Base-by-base conservation (phyloP, 1,140 invertebrate species). In the Habropoda laboriosa region DNA sequence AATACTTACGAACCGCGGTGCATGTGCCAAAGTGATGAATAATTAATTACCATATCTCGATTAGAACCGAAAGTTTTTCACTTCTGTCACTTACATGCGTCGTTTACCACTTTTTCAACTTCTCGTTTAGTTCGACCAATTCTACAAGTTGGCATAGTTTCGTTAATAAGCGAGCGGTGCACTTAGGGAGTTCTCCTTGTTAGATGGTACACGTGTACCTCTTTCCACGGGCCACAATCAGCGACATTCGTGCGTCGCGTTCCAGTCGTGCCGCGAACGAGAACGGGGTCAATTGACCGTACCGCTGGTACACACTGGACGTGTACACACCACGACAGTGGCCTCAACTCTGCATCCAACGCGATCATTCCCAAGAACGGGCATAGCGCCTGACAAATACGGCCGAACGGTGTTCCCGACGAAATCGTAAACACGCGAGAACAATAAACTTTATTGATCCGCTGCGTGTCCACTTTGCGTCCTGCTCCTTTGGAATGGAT, bases 261-360 rank as follows among this genome's bases (percentile, higher is more conserved):
- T 81, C 66, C 66, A 78, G 80, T 78, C 80, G 53, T 78, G 66
- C 64, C 57, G 53, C 67, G 76, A 82, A 80, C 47, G 77, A 55
- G 63, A 82, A 82, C 81, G 81, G 75, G 77, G 77, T 80, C 77
- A 70, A 80, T 74, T 74, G 80, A 82, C 70, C 64, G 55, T 64
- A 40, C 4, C 38, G 49, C 4, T 42, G 21, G 53, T 42, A 30
- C 75, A 60, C 53, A 40, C n/a, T 30, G 42, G 57, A 35, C 47
- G 51, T 49, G 51, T 74, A 47, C 63, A 42, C 63, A 55, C 63
- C 30, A 63, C 53, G 30, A 58, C 53, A 67, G 67, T 35, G 10
- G 42, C 47, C 27, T 32, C 3, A 8, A 40, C 16, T 10, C 21
- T 58, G 35, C 45, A 13, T 64, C 27, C 58, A 64, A 63, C 45